A percentile compares a stretch with the other conserved stretches of the same genome.
These are phyloP conservation scores for Zaprionus vittiger DNA, from an alignment of 1,140 invertebrate genomes.

Conservation along the genomic window DNA sequence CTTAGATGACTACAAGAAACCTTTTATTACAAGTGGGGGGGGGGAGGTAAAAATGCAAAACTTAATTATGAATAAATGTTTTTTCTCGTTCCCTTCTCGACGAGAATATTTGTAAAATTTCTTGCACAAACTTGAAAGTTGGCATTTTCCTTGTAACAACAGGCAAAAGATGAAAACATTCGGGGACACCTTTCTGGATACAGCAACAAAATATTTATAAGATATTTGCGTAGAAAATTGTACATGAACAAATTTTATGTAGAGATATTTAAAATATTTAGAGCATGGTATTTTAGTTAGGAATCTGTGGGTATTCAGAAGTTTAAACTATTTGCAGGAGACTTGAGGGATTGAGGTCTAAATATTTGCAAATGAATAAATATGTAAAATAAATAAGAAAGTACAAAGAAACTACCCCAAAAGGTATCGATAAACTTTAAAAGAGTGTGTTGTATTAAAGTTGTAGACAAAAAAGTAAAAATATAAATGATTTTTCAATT, in stretches of 20 bases:
- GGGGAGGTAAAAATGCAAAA: neutral
- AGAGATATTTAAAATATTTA: neutral
- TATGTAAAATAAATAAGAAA: neutral
- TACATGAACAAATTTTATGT: neutral
- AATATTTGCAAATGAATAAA: neutral
- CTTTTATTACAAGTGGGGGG: neutral
- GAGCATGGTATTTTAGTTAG: neutral
- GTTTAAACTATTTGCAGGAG: neutral
- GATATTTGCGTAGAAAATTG: conserved; percentile 16
- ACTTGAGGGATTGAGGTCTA: neutral
- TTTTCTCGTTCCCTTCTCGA: neutral
- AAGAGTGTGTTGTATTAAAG: no score
- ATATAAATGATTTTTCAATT: neutral
- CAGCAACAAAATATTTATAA: conserved; percentile 40
- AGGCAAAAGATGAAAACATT: conserved; percentile 49
- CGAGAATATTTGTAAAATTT: neutral
- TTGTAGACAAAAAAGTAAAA: neutral
- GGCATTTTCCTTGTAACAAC: neutral
- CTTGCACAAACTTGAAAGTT: neutral
- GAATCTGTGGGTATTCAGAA: neutral
- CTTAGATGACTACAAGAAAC: neutral
- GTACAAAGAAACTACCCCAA: neutral
- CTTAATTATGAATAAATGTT: conserved; percentile 4
- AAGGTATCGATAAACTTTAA: neutral
- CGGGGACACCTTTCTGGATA: conserved; percentile 18